phyloP scores from a whole-genome alignment of 2,113 vertebrate genomes.

The Bos javanicus region DNA sequence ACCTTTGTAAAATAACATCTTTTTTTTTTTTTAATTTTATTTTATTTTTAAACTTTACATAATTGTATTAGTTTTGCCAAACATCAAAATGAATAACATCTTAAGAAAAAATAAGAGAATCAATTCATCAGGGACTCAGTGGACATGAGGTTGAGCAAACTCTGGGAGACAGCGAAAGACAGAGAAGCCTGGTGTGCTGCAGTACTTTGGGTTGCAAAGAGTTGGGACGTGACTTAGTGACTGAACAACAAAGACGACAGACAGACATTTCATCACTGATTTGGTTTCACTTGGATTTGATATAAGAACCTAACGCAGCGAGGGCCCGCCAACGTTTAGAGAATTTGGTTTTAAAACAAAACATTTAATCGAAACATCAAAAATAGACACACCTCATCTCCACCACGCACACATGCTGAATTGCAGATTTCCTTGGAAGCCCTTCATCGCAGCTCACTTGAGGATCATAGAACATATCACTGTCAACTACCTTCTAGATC shows the following conservation, averaged over 20 bases:
- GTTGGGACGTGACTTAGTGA: not conserved
- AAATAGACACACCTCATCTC: not conserved
- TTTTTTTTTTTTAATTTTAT: no score
- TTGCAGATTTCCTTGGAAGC: rapidly evolving
- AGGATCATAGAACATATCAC: no score
- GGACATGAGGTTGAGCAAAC: not conserved
- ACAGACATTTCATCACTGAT: no score
- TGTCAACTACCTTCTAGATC: not conserved
- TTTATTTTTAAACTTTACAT: no score
- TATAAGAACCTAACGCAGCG: not conserved
- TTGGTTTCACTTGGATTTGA: not conserved
- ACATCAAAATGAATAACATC: no score
- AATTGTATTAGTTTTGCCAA: no score
- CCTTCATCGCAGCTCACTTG: not conserved
- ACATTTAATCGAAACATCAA: not conserved
- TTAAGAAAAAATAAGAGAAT: not conserved
- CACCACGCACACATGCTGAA: not conserved
- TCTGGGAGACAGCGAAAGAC: not conserved
- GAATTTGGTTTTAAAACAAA: not conserved
- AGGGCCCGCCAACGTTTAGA: not conserved
- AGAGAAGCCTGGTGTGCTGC: not conserved
- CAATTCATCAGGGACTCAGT: not conserved
- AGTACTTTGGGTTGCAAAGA: not conserved
- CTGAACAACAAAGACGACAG: rapidly evolving
- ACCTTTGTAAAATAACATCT: not conserved